A percentile compares a stretch with the other conserved stretches of the same genome.
phyloP scores from a whole-genome alignment of 1,140 invertebrate species.

The Lysiphlebus fabarum region DNA sequence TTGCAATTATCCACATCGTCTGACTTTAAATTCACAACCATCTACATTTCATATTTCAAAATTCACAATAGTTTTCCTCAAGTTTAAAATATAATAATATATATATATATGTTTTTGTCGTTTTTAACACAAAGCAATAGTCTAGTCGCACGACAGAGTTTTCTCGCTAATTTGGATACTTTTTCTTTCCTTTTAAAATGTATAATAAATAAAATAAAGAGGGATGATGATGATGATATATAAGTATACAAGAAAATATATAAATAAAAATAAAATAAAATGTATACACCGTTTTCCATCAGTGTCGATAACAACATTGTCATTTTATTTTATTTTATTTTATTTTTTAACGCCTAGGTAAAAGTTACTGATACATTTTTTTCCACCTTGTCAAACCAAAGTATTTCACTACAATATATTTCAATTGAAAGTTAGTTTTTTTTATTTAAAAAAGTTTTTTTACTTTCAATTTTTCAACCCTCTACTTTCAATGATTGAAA shows the following conservation, averaged over 20 bases:
- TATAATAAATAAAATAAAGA: conserved; percentile 5
- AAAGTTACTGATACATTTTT: conserved; percentile 20
- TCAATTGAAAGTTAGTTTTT: background rate
- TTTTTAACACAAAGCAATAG: too few species aligned
- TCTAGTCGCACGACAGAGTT: conserved; percentile 15
- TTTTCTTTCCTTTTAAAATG: background rate
- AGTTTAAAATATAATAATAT: too few species aligned
- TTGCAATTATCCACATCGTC: conserved; percentile 6
- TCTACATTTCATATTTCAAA: too few species aligned
- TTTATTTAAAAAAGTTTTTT: conserved; percentile 1
- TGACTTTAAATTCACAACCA: too few species aligned
- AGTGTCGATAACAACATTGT: conserved; percentile 14
- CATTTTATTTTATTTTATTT: too few species aligned
- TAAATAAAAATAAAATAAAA: too few species aligned
- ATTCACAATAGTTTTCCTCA: too few species aligned
- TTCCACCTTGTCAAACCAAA: conserved; percentile 18
- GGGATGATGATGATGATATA: too few species aligned
- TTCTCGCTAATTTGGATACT: conserved; percentile 26
- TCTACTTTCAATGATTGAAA: background rate
- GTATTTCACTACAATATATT: conserved; percentile 8
- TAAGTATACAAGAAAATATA: too few species aligned
- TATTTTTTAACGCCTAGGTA: conserved; percentile 6
- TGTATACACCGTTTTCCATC: background rate
- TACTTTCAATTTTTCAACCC: background rate
- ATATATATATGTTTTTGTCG: too few species aligned